Evolutionary conservation across 2,113 vertebrate species (phyloP).

Genomic region (Callipepla squamata): DNA sequence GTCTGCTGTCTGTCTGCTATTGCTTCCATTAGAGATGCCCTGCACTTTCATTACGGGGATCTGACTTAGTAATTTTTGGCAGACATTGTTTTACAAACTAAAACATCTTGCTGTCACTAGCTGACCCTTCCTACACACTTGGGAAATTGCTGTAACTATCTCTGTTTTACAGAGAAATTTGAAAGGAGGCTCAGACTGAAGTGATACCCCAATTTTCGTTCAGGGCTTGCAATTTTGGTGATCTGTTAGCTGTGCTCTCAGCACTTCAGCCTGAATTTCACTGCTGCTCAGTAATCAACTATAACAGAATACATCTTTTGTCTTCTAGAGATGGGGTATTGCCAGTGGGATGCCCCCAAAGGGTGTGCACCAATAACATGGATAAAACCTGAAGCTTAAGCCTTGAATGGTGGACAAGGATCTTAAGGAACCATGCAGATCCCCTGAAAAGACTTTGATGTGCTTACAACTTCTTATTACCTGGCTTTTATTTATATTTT

Average conservation of each 20-base stretch:
- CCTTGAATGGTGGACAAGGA: not conserved
- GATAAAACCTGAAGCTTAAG: not conserved
- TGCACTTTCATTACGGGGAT: not conserved
- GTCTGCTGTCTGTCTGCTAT: slow-evolving; percentile 10
- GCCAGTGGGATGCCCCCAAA: not conserved
- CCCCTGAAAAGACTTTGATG: not conserved
- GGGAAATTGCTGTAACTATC: slow-evolving; percentile 29
- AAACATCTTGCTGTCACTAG: not conserved
- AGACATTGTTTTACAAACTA: slow-evolving; percentile 17
- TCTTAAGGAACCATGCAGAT: not conserved
- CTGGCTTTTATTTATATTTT: not conserved
- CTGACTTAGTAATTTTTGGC: slow-evolving; percentile 27
- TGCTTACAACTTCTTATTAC: not conserved
- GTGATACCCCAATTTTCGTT: not conserved
- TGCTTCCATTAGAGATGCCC: slow-evolving; percentile 35
- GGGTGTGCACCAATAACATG: not conserved
- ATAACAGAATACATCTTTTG: not conserved
- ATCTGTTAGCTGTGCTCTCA: slow-evolving; percentile 10
- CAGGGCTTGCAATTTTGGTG: not conserved
- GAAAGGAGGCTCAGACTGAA: slow-evolving; percentile 10
- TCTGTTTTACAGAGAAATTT: slow-evolving; percentile 30
- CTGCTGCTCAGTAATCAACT: not conserved
- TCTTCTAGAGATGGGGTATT: not conserved
- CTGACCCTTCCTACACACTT: not conserved
- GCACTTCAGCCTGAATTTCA: slow-evolving; percentile 23